Percentiles rank a stretch among this genome's conserved stretches.
phyloP scores from a whole-genome alignment of 1,140 invertebrate species.

The Aplysia californica region DNA sequence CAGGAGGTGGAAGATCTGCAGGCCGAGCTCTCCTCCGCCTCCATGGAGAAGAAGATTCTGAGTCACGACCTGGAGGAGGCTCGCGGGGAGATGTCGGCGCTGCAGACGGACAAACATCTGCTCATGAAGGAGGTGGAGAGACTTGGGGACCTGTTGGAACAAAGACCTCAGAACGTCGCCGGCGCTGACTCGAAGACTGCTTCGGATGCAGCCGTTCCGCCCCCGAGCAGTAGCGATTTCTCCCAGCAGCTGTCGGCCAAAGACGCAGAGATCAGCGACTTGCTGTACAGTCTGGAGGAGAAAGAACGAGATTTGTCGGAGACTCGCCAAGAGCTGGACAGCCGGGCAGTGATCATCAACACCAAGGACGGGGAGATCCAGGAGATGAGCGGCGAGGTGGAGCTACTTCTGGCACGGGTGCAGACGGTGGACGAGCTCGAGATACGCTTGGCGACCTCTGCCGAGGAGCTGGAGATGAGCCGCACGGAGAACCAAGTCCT shows the following conservation, averaged over 20 bases:
- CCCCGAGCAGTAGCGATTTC: neutral
- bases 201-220: neutral
- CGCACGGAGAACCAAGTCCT: slow-evolving; percentile 45
- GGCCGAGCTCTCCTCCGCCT: slow-evolving; percentile 21
- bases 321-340: neutral
- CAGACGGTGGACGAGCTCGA: too few species aligned
- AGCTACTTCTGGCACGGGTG: too few species aligned
- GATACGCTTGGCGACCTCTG: too few species aligned
- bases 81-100: slow-evolving; percentile 16
- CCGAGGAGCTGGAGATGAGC: slow-evolving; percentile 24
- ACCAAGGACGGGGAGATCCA: slow-evolving; percentile 24
- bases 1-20: slow-evolving; percentile 52
- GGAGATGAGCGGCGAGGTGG: neutral
- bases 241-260: neutral
- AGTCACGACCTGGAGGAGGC: slow-evolving; percentile 31
- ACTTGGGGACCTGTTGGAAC: slow-evolving; percentile 15
- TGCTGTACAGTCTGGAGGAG: neutral
- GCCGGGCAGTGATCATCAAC: neutral
- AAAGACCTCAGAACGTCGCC: neutral
- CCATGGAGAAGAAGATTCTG: slow-evolving; percentile 27
- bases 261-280: slow-evolving; percentile 11
- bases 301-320: neutral
- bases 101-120: slow-evolving; percentile 28
- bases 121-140: slow-evolving; percentile 29
- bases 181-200: neutral